A percentile compares a stretch with the other conserved stretches of the same genome.
Conservation (phyloP, 2,113 vertebrate species). For the Ginglymostoma cirratum region DNA sequence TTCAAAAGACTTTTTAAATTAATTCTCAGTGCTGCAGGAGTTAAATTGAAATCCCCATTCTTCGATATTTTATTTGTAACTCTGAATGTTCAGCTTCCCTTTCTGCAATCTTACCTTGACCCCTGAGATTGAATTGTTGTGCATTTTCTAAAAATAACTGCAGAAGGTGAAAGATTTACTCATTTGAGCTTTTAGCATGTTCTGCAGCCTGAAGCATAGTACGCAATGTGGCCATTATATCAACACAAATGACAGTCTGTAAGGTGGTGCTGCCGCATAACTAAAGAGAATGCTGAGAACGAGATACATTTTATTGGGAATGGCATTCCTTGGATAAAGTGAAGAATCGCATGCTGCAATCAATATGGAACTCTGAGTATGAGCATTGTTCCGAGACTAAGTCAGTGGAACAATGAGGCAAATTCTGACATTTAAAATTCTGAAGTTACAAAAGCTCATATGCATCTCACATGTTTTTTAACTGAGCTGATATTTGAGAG, state of each 20-base stretch:
- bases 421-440: neutral
- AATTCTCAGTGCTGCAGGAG: neutral
- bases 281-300: neutral
- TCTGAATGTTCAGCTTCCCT: neutral
- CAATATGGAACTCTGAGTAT: neutral
- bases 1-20: neutral
- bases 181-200: constrained; percentile 32
- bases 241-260: neutral
- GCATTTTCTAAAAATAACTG: constrained; percentile 20
- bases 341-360: neutral
- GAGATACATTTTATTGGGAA: neutral
- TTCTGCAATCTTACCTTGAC: constrained; percentile 20
- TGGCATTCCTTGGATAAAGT: neutral
- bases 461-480: neutral
- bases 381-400: neutral
- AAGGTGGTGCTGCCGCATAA: neutral
- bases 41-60: neutral
- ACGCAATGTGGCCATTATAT: neutral
- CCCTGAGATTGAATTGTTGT: neutral
- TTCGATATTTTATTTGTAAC: neutral
- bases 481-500: neutral
- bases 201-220: constrained; percentile 18
- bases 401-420: neutral
- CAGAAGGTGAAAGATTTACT: constrained; percentile 14
- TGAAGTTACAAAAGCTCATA: neutral